Evolutionary conservation across 2,797 vertebrate species (phyloP), one percentile per base, ranked within the genome.

Genomic region (Harpagifer antarcticus): DNA sequence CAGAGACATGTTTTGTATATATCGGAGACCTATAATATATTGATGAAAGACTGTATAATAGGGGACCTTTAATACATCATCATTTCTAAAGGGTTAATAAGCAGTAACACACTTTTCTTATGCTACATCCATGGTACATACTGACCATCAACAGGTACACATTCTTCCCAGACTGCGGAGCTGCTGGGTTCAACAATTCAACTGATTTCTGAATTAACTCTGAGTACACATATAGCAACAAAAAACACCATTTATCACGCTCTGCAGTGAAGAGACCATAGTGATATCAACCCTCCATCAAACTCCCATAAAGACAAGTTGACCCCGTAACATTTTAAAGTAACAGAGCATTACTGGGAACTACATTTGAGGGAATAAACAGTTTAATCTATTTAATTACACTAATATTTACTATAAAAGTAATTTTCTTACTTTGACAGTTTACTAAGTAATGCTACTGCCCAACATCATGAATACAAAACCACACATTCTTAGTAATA

Each of bases 201-300:
- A 20, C n/a, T 50, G 49, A 11, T 50, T 50, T 48, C 20, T 53
- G 20, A 23, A 12, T 53, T 4, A 33, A 33, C 17, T 58, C 37
- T 58, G 42, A 8, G 20, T 44, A 43, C 57, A 37, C 5, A 10
- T 19, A 50, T 50, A 37, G 33, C 33, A 37, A 37, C 5, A 37
- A 37, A 2, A 37, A 1, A 6, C 5, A 37, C 33, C 33, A 37
- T 37, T 37, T 37, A 37, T 7, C 27, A 27, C 27, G 27, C 27
- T 27, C 27, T 27, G 27, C 33, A 37, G 33, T 37, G 33, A 27
- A 55, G 27, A 54, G 23, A 33, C 53, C 53, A 0, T 44, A 23
- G 44, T 8, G 16, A 62, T n/a, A 61, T 47, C 16, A 48, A 48
- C 59, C 23, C 23, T 61, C 59, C 23, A 33, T 62, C 11, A 62